These are phyloP conservation scores for Marasmarcha lunaedactyla DNA, from an alignment of 2,888 invertebrate species.

Conservation along the genomic window DNA sequence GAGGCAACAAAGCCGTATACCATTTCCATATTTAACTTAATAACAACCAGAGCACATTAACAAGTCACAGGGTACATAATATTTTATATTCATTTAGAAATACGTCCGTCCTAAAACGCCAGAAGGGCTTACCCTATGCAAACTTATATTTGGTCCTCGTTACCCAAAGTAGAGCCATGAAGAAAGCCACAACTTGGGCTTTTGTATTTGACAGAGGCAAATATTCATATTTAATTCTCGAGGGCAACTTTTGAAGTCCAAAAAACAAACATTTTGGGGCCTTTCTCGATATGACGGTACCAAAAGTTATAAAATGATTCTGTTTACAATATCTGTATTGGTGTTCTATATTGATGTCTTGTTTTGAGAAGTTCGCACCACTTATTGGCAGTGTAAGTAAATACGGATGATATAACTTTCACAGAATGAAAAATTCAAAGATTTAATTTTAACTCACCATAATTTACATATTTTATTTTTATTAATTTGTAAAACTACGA, in stretches of 20 bases:
- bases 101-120: slow-evolving; percentile 34
- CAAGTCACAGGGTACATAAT: slow-evolving; percentile 58
- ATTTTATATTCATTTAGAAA: slow-evolving; percentile 50
- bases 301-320: no score
- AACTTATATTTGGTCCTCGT: slow-evolving; percentile 38
- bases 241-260: slow-evolving; percentile 34
- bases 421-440: no score
- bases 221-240: slow-evolving; percentile 65
- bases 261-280: slow-evolving; percentile 40
- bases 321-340: no score
- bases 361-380: no score
- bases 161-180: slow-evolving; percentile 42
- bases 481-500: no score
- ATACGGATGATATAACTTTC: no score
- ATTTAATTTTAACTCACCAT: no score
- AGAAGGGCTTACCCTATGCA: slow-evolving; percentile 50
- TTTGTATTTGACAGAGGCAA: slow-evolving; percentile 44
- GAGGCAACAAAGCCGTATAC: no score
- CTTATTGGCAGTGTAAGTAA: no score
- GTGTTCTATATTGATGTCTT: no score
- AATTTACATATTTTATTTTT: no score
- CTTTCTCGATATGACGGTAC: slow-evolving; percentile 10
- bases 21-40: no score
- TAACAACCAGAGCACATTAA: slow-evolving; percentile 33
- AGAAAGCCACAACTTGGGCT: slow-evolving; percentile 43